Evolutionary conservation across 2,888 invertebrate genomes (phyloP), one percentile per base, ranked within the genome.

Genomic region (Drosophila leonis): DNA sequence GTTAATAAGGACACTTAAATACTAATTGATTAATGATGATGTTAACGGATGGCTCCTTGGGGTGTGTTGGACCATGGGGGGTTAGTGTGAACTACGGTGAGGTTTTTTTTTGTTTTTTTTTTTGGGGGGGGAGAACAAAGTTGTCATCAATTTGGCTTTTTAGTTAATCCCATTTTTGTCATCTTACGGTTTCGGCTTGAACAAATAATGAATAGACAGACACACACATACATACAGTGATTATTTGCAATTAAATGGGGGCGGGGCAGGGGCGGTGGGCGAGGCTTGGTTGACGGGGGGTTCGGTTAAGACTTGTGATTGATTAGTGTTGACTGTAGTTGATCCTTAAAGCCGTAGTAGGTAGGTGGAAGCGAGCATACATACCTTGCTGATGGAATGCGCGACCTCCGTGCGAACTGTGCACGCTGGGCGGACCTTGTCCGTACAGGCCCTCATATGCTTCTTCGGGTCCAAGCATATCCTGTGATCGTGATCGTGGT

Each of bases 381-480:
- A 95, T 96, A 97, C 97, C 97, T 97, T 97, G 96, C 92, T 97
- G 86, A 81, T 86, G 97, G 94, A 97, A 97, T 90, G 95, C 94
- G 92, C 96, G 95, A 91, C 96, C 95, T 90, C 96, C 95, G 88
- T 96, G 96, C 91, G 95, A 95, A 94, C 96, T 96, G 94, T 96
- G 96, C 92, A 96, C 96, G 93, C 96, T 96, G 88, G 97, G 97
- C 88, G 97, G 97, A 92, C 98, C 96, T 93, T 98, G 98, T 92
- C 96, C 96, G 94, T 98, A 98, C 95, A 98, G 95, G 93, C 97
- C 97, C 93, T 98, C 98, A 94, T 97, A 98, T 92, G 97, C 96
- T 94, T 98, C 98, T 93, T 98, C 98, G 91, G 97, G 96, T 92
- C 98, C 97, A 97, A 95, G 92, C 93, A 93, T 93, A 92, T 93